Evolutionary conservation across 2,797 vertebrate species (phyloP).

Genomic region (Buceros bicornis): DNA sequence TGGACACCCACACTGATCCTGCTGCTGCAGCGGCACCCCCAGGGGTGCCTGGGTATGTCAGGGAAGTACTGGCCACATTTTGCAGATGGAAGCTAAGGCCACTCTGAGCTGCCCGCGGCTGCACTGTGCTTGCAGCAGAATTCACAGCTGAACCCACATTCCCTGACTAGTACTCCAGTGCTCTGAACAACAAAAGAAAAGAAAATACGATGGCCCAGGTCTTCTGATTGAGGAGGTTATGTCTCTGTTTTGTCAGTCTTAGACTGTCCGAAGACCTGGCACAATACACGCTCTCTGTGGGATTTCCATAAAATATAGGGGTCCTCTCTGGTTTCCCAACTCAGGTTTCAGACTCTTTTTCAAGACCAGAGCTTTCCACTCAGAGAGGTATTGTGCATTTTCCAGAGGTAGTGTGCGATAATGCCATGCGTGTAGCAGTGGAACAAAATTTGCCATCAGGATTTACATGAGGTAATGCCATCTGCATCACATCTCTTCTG

Average conservation of each 20-base stretch:
- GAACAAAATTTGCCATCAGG: neutral
- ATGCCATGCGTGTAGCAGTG: neutral
- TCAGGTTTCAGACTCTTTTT: neutral
- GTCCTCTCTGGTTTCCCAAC: neutral
- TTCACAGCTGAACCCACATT: neutral
- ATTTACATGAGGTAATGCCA: conserved; percentile 52
- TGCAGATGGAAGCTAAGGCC: neutral
- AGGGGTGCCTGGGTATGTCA: neutral
- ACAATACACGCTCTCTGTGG: neutral
- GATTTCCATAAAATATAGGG: neutral
- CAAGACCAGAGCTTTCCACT: neutral
- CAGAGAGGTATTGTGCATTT: neutral
- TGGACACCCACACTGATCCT: neutral
- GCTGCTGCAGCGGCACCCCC: neutral
- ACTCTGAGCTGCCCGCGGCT: neutral
- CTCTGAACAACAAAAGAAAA: neutral
- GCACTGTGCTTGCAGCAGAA: neutral
- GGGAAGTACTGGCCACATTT: neutral
- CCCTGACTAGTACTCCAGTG: neutral
- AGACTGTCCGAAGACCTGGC: neutral
- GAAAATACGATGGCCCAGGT: neutral
- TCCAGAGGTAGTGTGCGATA: neutral
- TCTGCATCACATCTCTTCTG: conserved; percentile 21
- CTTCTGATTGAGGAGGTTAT: neutral
- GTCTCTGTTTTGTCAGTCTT: neutral